Percentiles rank a stretch among this genome's conserved stretches.
Evolutionary conservation across 2,888 invertebrate species (phyloP).

Genomic region (Eulithis testata): DNA sequence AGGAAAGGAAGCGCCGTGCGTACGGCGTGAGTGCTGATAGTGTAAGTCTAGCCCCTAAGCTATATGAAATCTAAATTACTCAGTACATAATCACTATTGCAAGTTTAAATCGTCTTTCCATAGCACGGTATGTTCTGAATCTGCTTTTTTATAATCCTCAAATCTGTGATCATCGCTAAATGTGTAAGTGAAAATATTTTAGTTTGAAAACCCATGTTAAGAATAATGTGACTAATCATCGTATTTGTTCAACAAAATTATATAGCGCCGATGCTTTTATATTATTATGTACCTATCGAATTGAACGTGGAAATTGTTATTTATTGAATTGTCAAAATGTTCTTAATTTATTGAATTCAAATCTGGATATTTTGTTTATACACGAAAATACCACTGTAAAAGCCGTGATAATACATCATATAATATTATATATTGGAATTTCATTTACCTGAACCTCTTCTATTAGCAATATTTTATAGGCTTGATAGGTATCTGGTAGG

Average conservation of each 20-base stretch:
- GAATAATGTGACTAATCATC: slow-evolving; percentile 59
- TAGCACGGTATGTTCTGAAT: slow-evolving; percentile 83
- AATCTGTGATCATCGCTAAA: slow-evolving; percentile 84
- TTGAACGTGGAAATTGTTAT: slow-evolving; percentile 80
- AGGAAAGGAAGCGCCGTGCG: slow-evolving; percentile 68
- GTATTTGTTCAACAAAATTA: slow-evolving; percentile 65
- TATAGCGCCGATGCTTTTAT: slow-evolving; percentile 69
- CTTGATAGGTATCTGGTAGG: no score
- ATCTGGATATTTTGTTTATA: slow-evolving; percentile 82
- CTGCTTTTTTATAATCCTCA: slow-evolving; percentile 83
- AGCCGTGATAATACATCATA: slow-evolving; percentile 84
- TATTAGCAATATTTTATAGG: no score
- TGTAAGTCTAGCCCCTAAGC: slow-evolving; percentile 80
- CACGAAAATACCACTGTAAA: slow-evolving; percentile 83
- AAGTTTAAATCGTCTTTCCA: slow-evolving; percentile 81
- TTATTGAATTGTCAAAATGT: slow-evolving; percentile 80
- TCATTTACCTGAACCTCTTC: slow-evolving; percentile 54
- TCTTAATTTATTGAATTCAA: slow-evolving; percentile 82
- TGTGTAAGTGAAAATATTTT: slow-evolving; percentile 79
- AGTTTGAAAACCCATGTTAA: slow-evolving; percentile 68
- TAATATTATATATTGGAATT: slow-evolving; percentile 79
- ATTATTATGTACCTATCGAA: slow-evolving; percentile 51
- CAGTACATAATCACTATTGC: slow-evolving; percentile 78
- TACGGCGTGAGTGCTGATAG: slow-evolving; percentile 77
- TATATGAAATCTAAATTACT: slow-evolving; percentile 82